Base-by-base conservation (phyloP, 1,140 invertebrate genomes). In the Tetraneura akinire region DNA sequence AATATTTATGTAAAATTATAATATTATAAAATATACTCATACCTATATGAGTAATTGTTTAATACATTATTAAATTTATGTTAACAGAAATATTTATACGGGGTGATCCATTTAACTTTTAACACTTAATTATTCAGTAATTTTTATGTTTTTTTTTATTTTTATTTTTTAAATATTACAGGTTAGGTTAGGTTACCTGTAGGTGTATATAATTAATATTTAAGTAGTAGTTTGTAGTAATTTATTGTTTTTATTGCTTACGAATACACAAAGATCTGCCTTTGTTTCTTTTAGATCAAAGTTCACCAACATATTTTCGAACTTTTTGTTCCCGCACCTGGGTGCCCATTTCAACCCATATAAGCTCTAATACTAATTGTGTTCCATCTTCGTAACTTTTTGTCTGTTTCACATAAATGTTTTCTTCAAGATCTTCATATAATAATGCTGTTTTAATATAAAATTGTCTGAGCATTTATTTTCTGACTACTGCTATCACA, bases 371-470 rank as follows among this genome's bases (percentile, higher is more conserved):
- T 85, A 85, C 84, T 86, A 81, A 81, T 82, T 81, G 16, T 83
- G 70, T 49, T 82, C n/a, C 60, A 11, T 62, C 76, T 82, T 84
- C 82, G 83, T 84, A 86, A 16, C 81, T 81, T 81, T 84, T 84
- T 80, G 85, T 86, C 82, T 83, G 82, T 37, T 82, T 68, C 85
- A 87, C 86, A 62, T 84, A 29, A 14, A 29, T 86, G 11, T 85
- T 83, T 83, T 85, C 83, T 42, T 85, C 81, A 21, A 87, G 74
- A 8, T 84, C 82, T 42, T 84, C 85, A 81, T 87, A 82, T 9
- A 86, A 81, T 84, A 86, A 86, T 32, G 86, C 86, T 71, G 85
- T 86, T 62, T 83, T 83, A 18, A 86, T 82, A 81, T 85, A 86
- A 81, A 86, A 84, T 47, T 86, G 84, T 10, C 80, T 71, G 0